These are phyloP conservation scores for Drosophila sp. DNA, from an alignment of 1,140 invertebrate genomes.

Conservation along the genomic window DNA sequence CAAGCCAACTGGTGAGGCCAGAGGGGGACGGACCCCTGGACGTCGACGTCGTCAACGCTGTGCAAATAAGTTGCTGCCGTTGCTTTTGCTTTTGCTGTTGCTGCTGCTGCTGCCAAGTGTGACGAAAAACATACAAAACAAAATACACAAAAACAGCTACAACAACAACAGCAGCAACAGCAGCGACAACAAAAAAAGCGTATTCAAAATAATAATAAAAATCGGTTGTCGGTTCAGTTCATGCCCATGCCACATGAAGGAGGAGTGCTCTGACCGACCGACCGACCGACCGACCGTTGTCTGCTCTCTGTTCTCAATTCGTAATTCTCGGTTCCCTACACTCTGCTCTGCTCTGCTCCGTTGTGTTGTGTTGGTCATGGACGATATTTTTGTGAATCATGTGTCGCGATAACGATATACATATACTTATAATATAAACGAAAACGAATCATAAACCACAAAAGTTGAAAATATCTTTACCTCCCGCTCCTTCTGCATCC, in stretches of 20 bases:
- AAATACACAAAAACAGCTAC: slow-evolving; percentile 69
- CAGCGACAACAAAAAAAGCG: slow-evolving; percentile 70
- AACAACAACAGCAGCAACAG: slow-evolving; percentile 47
- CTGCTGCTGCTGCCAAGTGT: slow-evolving; percentile 69
- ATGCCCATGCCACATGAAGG: slow-evolving; percentile 22
- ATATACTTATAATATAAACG: slow-evolving; percentile 29
- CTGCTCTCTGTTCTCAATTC: slow-evolving; percentile 28
- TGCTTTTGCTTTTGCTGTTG: slow-evolving; percentile 40
- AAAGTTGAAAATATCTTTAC: slow-evolving; percentile 36
- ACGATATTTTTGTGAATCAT: slow-evolving; percentile 79
- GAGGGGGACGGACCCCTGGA: slow-evolving; percentile 15
- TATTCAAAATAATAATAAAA: slow-evolving; percentile 80
- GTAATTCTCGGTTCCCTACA: slow-evolving; percentile 15
- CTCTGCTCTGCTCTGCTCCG: slow-evolving; percentile 34
- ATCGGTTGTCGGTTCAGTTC: slow-evolving; percentile 60
- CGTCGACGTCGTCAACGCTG: slow-evolving; percentile 50
- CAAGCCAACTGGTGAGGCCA: slow-evolving; percentile 27
- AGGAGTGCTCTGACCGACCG: slow-evolving; percentile 2
- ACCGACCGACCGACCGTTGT: slow-evolving; percentile 18
- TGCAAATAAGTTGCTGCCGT: slow-evolving; percentile 66
- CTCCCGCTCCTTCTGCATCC: not conserved
- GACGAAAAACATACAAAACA: slow-evolving; percentile 80
- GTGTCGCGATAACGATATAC: slow-evolving; percentile 71
- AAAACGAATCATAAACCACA: slow-evolving; percentile 43
- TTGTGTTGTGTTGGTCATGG: slow-evolving; percentile 78